Evolutionary conservation across 2,113 vertebrate genomes (phyloP).

Genomic region (Rhinoptilus africanus): DNA sequence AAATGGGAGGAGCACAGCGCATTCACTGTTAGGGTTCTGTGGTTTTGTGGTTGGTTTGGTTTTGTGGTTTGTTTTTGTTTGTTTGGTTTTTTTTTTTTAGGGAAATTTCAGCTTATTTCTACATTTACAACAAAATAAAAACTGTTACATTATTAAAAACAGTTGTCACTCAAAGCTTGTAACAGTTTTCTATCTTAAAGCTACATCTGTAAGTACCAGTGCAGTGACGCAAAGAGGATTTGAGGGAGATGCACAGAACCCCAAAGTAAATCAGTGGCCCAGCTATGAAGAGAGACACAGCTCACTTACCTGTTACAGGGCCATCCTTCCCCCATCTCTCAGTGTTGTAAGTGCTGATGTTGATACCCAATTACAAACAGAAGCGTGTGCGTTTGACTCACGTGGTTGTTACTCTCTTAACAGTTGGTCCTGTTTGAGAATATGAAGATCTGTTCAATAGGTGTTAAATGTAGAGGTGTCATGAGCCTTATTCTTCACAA

Average conservation of each 20-base stretch:
- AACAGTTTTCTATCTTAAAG: background rate
- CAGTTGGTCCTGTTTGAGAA: background rate
- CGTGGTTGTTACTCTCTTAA: background rate
- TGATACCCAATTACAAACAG: background rate
- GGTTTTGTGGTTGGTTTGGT: background rate
- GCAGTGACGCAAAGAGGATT: background rate
- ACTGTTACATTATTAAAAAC: background rate
- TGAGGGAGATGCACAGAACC: background rate
- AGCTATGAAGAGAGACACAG: background rate
- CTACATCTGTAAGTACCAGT: background rate
- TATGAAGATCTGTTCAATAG: background rate
- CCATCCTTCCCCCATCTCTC: background rate
- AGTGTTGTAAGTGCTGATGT: background rate
- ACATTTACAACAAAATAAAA: background rate
- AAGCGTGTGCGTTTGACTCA: accelerated
- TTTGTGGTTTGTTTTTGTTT: background rate
- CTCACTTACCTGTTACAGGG: background rate
- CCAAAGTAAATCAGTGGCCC: background rate
- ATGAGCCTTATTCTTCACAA: background rate
- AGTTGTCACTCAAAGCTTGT: background rate
- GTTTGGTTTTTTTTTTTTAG: background rate
- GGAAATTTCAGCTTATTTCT: background rate
- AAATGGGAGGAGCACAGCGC: background rate
- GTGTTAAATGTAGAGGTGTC: background rate
- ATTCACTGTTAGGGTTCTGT: background rate